Percentiles rank a stretch among this genome's conserved stretches.
phyloP scores from a whole-genome alignment of 2,797 vertebrate species.

The Pristis pectinata region DNA sequence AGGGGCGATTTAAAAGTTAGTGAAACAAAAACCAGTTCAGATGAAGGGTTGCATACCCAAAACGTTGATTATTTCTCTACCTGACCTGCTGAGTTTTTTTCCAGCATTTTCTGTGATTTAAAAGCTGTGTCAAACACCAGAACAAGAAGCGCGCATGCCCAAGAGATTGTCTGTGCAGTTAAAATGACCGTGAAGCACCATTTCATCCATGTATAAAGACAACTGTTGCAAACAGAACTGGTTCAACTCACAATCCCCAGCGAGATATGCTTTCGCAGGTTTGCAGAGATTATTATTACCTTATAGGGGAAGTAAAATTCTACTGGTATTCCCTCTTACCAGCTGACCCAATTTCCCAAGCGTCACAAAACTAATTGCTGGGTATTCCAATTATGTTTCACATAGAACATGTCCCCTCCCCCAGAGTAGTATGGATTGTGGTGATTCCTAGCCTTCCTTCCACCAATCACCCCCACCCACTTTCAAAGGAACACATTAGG shows the following conservation, averaged over 20 bases:
- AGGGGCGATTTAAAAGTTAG: background rate
- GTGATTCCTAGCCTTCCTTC: too few species aligned
- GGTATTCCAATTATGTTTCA: constrained; percentile 1
- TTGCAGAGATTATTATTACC: background rate
- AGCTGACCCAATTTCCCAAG: background rate
- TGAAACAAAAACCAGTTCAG: too few species aligned
- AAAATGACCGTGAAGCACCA: background rate
- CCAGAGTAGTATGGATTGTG: background rate
- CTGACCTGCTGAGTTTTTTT: too few species aligned
- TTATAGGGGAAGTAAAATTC: constrained; percentile 6
- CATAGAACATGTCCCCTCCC: background rate
- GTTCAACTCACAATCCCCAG: background rate
- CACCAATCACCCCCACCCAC: background rate
- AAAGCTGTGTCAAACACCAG: background rate
- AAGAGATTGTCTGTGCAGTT: background rate
- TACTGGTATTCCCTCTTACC: background rate
- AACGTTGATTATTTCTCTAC: too few species aligned
- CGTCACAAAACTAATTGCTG: background rate
- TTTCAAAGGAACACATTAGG: background rate
- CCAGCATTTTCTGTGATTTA: too few species aligned
- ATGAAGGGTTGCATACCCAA: too few species aligned
- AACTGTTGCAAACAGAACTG: background rate
- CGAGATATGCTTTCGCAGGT: background rate
- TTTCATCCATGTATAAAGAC: background rate
- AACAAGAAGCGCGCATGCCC: background rate